Base-by-base conservation (phyloP, 1,140 invertebrate genomes). In the Eulimnadia texana region DNA sequence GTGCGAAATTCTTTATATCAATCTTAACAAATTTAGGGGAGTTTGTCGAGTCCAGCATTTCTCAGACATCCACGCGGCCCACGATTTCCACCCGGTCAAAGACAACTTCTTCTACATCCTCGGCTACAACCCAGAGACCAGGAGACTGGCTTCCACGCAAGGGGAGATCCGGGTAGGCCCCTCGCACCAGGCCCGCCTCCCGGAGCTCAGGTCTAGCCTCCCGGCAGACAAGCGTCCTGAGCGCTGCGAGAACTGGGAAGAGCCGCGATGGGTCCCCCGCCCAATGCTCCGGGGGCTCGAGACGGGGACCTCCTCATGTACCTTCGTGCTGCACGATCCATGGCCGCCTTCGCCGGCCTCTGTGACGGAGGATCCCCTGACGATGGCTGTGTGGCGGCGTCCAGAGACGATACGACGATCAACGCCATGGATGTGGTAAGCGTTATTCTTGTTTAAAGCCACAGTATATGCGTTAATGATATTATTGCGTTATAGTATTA, bases 251-350 rank as follows among this genome's bases (percentile, higher is more conserved):
- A 81, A 79, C 61, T 78, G 85, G 70, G 93, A 97, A 74, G 90
- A 94, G 74, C 75, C 93, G 72, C 81, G 88, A 77, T 98, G 93
- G 93, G 79, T 88, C 92, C 93, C 61, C 60, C 60, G 25, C 50
- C 60, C 51, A 55, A 61, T 52, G 47, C 47, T 23, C 60, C 27
- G 3, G 85, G 86, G 66, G 84, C 89, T 77, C 84, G 91, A 60
- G 93, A 97, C 77, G 84, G 87, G 66, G 93, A 98, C 78, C 83
- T 98, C 69, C 82, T 96, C 70, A 96, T 97, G 91, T 98, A 93
- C 77, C 82, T 98, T 68, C 80, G 93, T 70, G 94, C 93, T 66
- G 94, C 93, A 60, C 82, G 94, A 66, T 96, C 88, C 50, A 92
- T 92, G 86, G 88, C 88, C 68, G 93, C 93, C 55, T 97, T 96